These are phyloP conservation scores for Carapus acus DNA, from an alignment of 2,797 vertebrate genomes.

Conservation along the genomic window DNA sequence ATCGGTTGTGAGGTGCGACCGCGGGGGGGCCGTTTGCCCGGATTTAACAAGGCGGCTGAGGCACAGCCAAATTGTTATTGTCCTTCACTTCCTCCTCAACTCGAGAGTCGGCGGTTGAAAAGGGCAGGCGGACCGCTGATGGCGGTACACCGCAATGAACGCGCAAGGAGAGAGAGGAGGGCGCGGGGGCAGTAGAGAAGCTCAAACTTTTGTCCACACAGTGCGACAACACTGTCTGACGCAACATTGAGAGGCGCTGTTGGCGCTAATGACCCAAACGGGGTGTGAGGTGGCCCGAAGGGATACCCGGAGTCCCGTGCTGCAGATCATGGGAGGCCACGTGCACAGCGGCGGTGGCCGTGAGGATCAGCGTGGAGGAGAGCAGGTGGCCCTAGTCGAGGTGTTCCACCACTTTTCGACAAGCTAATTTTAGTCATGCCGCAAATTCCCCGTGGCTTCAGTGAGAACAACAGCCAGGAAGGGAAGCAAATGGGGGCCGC, in stretches of 20 bases:
- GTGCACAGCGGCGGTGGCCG: too few relatives aligned
- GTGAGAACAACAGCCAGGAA: constrained; percentile 10
- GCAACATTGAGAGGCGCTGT: too few relatives aligned
- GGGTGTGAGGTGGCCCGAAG: too few relatives aligned
- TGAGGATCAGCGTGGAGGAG: constrained; percentile 5
- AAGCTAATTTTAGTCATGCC: constrained; percentile 7
- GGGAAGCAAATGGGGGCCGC: constrained; percentile 4
- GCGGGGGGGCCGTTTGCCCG: neutral
- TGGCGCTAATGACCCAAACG: too few relatives aligned
- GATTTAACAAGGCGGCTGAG: constrained; percentile 5
- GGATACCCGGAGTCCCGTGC: too few relatives aligned
- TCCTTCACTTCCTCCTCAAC: neutral
- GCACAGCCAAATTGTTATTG: constrained; percentile 3
- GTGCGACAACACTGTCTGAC: too few relatives aligned
- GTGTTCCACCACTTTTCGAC: constrained; percentile 11
- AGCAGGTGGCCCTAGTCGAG: constrained; percentile 3
- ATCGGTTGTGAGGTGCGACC: neutral
- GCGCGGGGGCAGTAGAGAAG: too few relatives aligned
- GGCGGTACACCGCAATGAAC: neutral
- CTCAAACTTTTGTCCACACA: too few relatives aligned
- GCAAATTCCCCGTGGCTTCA: constrained; percentile 11
- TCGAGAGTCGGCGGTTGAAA: neutral
- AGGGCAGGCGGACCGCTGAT: neutral
- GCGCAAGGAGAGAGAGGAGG: neutral
- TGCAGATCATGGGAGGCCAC: neutral